Conservation (phyloP, 2,797 vertebrate genomes). For the Philypnodon macrostomus region DNA sequence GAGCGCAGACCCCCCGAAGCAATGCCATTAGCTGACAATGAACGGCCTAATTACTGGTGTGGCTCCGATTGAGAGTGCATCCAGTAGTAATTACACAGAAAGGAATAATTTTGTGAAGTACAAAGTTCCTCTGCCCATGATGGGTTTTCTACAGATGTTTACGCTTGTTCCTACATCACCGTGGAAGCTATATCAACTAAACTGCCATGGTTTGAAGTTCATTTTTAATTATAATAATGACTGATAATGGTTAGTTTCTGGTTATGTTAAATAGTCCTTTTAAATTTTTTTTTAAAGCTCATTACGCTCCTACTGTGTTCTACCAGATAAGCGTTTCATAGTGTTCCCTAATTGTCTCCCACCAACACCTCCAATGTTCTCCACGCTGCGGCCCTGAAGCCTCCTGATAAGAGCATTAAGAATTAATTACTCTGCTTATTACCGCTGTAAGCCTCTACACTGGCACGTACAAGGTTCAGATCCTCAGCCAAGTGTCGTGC, state of each 20-base stretch:
- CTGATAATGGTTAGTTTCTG: conserved; percentile 49
- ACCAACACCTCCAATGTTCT: conserved; percentile 56
- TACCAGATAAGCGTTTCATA: conserved; percentile 64
- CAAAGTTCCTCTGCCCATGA: conserved; percentile 29
- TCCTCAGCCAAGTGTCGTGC: conserved; percentile 58
- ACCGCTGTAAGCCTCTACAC: conserved; percentile 45
- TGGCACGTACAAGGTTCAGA: conserved; percentile 53
- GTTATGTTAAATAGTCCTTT: conserved; percentile 48
- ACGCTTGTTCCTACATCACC: conserved; percentile 5
- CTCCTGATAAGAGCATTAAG: conserved; percentile 72
- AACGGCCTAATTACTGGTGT: conserved; percentile 58
- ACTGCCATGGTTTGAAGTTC: conserved; percentile 45
- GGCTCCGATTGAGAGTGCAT: conserved; percentile 26
- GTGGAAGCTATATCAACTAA: conserved; percentile 21
- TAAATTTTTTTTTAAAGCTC: conserved; percentile 34
- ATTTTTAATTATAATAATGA: conserved; percentile 60
- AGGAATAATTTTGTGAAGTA: conserved; percentile 24
- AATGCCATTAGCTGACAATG: conserved; percentile 27
- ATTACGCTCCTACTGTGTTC: conserved; percentile 48
- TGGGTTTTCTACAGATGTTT: conserved; percentile 11
- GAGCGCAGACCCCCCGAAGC: conserved; percentile 16
- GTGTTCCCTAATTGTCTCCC: conserved; percentile 64
- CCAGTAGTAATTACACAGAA: conserved; percentile 59
- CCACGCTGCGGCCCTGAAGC: conserved; percentile 54
- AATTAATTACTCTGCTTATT: conserved; percentile 70